Percentiles rank a stretch among this genome's conserved stretches.
Evolutionary conservation across 2,113 vertebrate genomes (phyloP).

Genomic region (Propithecus coquereli): DNA sequence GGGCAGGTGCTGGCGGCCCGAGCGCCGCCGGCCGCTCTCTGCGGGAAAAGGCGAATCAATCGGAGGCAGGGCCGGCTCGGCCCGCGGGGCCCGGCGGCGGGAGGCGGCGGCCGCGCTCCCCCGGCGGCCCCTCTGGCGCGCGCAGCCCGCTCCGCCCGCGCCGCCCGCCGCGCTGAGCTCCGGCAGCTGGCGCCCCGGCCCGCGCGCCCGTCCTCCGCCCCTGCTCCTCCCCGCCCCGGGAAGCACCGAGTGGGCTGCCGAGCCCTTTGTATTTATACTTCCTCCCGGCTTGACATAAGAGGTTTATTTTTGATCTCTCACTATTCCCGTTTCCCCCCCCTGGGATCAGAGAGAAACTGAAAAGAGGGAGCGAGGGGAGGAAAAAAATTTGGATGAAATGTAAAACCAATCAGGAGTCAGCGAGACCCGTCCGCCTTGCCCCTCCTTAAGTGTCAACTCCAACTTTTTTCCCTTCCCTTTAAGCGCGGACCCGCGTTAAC

Average conservation of each 20-base stretch:
- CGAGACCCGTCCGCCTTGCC: slow-evolving; percentile 78
- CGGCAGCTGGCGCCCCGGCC: slow-evolving; percentile 40
- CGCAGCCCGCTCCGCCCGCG: slow-evolving; percentile 14
- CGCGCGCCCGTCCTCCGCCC: slow-evolving; percentile 45
- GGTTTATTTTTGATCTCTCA: slow-evolving; percentile 93
- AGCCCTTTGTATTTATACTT: slow-evolving; percentile 91
- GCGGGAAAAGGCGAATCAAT: not conserved
- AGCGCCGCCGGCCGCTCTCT: not conserved
- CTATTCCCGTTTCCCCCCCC: slow-evolving; percentile 91
- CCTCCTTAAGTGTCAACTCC: slow-evolving; percentile 77
- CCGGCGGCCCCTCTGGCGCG: slow-evolving; percentile 45
- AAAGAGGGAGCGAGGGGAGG: slow-evolving; percentile 66
- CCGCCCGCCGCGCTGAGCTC: not conserved
- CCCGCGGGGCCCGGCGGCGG: not conserved
- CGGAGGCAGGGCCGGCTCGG: not conserved
- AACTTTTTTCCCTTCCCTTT: slow-evolving; percentile 61
- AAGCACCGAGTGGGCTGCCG: slow-evolving; percentile 79
- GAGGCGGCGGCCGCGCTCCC: not conserved
- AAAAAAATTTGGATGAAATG: slow-evolving; percentile 83
- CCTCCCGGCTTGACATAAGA: slow-evolving; percentile 89
- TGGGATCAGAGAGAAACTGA: slow-evolving; percentile 76
- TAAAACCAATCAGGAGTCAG: slow-evolving; percentile 87
- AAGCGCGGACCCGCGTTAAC: slow-evolving; percentile 43
- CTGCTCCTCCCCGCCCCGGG: slow-evolving; percentile 68
- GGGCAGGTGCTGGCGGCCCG: slow-evolving; percentile 58